These are phyloP conservation scores for Cyprinus carpio DNA, from an alignment of 2,113 vertebrate species.

Conservation along the genomic window DNA sequence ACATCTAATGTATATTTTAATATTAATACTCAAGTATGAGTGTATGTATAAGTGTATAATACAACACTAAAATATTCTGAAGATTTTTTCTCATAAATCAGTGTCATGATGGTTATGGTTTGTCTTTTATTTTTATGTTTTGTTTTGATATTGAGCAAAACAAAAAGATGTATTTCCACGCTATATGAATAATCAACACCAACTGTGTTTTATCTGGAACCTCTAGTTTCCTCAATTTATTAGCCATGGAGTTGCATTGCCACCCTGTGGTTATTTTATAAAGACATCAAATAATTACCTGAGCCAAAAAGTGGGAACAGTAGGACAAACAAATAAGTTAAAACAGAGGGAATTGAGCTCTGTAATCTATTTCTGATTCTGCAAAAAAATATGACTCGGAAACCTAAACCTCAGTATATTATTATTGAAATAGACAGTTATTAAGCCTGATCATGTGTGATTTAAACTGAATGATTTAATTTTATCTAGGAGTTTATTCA, in stretches of 20 bases:
- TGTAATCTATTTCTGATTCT: neutral
- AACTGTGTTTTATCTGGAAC: neutral
- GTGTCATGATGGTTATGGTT: neutral
- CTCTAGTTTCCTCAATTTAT: neutral
- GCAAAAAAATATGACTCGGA: neutral
- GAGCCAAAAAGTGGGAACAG: neutral
- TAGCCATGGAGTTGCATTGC: slow-evolving; percentile 38
- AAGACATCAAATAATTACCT: neutral
- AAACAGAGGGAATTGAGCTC: neutral
- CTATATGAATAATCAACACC: neutral
- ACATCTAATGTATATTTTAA: neutral
- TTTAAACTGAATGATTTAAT: neutral
- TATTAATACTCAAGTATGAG: neutral
- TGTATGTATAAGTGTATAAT: neutral
- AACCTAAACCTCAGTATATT: neutral
- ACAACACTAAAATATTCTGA: neutral
- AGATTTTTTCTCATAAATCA: neutral
- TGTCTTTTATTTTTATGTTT: neutral
- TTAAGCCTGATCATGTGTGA: neutral
- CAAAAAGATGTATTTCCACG: neutral
- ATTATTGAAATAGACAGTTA: neutral
- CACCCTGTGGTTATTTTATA: slow-evolving; percentile 33
- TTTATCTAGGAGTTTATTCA: neutral
- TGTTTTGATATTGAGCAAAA: neutral
- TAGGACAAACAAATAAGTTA: neutral